Evolutionary conservation across 2,888 invertebrate genomes (phyloP).

Genomic region (Rhingia rostrata): DNA sequence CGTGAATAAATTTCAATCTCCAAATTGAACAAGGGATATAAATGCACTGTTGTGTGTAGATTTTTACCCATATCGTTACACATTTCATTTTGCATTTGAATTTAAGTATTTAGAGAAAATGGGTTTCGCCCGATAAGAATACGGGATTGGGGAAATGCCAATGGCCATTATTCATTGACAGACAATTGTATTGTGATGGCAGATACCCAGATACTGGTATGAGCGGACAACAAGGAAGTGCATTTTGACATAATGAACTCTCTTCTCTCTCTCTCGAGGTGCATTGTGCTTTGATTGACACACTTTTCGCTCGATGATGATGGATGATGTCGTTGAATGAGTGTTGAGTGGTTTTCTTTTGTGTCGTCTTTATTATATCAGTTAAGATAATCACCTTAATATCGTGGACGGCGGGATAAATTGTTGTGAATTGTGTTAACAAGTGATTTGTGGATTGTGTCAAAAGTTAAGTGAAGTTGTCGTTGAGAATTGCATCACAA

Average conservation of each 20-base stretch:
- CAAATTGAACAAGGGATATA: slow-evolving; percentile 25
- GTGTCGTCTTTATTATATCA: not conserved
- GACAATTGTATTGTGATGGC: slow-evolving; percentile 26
- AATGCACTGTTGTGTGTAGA: not conserved
- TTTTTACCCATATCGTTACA: slow-evolving; percentile 27
- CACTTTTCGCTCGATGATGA: slow-evolving; percentile 37
- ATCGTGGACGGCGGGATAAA: not conserved
- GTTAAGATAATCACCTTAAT: slow-evolving; percentile 14
- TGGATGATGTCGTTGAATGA: slow-evolving; percentile 17
- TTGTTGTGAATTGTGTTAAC: no score
- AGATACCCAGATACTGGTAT: slow-evolving; percentile 1
- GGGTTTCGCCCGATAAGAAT: slow-evolving; percentile 54
- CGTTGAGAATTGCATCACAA: no score
- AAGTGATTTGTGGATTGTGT: no score
- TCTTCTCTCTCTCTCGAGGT: not conserved
- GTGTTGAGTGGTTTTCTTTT: slow-evolving; percentile 18
- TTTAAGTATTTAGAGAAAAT: slow-evolving; percentile 27
- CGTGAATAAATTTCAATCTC: slow-evolving; percentile 68
- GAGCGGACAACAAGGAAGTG: slow-evolving; percentile 41
- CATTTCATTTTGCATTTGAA: slow-evolving; percentile 60
- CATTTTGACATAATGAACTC: slow-evolving; percentile 55
- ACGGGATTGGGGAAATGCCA: slow-evolving; percentile 13
- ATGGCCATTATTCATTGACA: slow-evolving; percentile 47
- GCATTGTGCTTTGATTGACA: slow-evolving; percentile 39
- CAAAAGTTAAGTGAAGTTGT: no score